Base-by-base conservation (phyloP, 2,888 invertebrate species). In the Neria commutata region DNA sequence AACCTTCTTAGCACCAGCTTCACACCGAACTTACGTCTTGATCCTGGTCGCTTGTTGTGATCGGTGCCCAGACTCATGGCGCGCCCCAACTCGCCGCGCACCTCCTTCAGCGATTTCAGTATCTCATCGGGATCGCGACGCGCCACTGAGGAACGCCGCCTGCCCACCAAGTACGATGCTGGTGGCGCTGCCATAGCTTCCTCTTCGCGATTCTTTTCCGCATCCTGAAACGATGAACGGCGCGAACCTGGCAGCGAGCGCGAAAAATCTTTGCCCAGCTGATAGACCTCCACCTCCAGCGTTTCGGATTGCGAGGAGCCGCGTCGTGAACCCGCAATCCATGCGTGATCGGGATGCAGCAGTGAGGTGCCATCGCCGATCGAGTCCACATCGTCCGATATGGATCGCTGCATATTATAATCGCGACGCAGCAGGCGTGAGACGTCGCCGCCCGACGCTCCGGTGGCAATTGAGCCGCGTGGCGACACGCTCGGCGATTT, bases 261-360 rank as follows among this genome's bases (percentile, higher is more conserved):
- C 21, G 93, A 93, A 80, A 92, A 92, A 81, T 93, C 93, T 79
- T 91, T 91, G 60, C 89, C 91, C 50, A 94, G 85, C 78, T 94
- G 91, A 81, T 94, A 93, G 10, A 90, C 89, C 77, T 92, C 92
- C 52, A 90, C 89, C 77, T 94, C 93, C 50, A 93, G 84, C 53
- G 92, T 91, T 78, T 94, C 94, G 0, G 93, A 94, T 77, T 94
- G 93, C 42, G 92, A 92, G n/a, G 93, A 94, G 34, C 94, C 94
- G 29, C 94, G 86, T 26, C 94, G 84, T 0, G 92, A 92, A 60
- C 89, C 89, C 1, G 86, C 88, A 49, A 85, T 85, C 88, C 90
- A 93, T 1, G 93, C 93, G 80, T 91, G 91, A 83, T 94, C 94
- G 0, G 94, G 94, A 82, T 94, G 94, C 37, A 94, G 84, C 62